phyloP scores from a whole-genome alignment of 2,888 invertebrate species.

The Plutella xylostella region DNA sequence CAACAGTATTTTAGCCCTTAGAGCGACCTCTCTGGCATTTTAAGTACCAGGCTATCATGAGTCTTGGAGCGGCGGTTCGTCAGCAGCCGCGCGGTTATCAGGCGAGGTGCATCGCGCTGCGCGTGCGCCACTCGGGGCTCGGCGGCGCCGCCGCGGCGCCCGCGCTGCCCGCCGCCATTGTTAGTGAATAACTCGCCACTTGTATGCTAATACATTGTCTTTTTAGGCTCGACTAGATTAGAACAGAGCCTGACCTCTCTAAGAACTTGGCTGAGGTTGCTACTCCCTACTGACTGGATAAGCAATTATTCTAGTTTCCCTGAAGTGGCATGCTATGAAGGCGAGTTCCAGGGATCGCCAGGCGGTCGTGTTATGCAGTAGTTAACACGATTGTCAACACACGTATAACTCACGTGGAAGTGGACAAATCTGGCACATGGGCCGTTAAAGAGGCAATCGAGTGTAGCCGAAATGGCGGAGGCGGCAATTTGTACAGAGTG shows the following conservation, averaged over 20 bases:
- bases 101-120: slow-evolving; percentile 7
- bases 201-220: slow-evolving; percentile 7
- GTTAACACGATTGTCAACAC: slow-evolving; percentile 20
- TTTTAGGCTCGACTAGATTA: slow-evolving; percentile 1
- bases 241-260: neutral
- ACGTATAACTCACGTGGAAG: slow-evolving; percentile 10
- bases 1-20: too few species aligned
- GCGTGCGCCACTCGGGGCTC: slow-evolving; percentile 1
- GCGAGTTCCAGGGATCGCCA: slow-evolving; percentile 29
- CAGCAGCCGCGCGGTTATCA: slow-evolving; percentile 7
- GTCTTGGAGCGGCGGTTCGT: slow-evolving; percentile 9
- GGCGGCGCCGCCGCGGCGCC: neutral
- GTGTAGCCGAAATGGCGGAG: slow-evolving; percentile 11
- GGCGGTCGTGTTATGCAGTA: slow-evolving; percentile 30
- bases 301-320: neutral
- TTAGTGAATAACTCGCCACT: slow-evolving; percentile 5
- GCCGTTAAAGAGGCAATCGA: slow-evolving; percentile 15
- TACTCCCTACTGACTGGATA: too few species aligned
- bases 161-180: slow-evolving; percentile 1
- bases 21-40: slow-evolving; percentile 6
- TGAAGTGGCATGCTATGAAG: neutral
- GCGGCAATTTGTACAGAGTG: slow-evolving; percentile 12
- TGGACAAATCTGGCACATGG: slow-evolving; percentile 15
- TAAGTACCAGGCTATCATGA: slow-evolving; percentile 14
- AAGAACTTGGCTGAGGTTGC: neutral